These are phyloP conservation scores for Rotaria sp. DNA, from an alignment of 2,888 invertebrate genomes.

Conservation along the genomic window DNA sequence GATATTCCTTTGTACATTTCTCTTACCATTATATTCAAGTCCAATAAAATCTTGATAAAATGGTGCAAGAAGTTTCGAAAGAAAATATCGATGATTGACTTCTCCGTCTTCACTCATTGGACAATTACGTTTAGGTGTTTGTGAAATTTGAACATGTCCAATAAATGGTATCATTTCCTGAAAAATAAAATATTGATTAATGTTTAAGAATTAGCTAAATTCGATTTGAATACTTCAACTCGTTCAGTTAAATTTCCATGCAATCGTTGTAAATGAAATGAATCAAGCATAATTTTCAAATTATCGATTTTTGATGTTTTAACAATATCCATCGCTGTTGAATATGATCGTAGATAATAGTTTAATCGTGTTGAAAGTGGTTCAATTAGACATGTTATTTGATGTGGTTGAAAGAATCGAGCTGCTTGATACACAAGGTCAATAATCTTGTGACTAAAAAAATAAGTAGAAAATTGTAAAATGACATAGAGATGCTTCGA, in stretches of 20 bases:
- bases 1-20: accelerated
- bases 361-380: background rate
- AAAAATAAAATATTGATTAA: background rate
- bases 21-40: background rate
- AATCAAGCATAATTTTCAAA: conserved; percentile 17
- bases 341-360: conserved; percentile 20
- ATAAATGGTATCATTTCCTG: background rate
- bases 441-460: background rate
- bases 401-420: background rate
- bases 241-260: conserved; percentile 27
- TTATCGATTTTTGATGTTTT: background rate
- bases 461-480: background rate
- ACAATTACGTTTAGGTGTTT: conserved; percentile 16
- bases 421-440: background rate
- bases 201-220: background rate
- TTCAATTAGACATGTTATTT: background rate
- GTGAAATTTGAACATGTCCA: conserved; percentile 28
- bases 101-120: conserved; percentile 11
- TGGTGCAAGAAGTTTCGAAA: background rate
- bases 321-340: background rate
- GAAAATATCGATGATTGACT: conserved; percentile 25
- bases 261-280: conserved; percentile 20
- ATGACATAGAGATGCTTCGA: too few species aligned
- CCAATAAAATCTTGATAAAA: conserved; percentile 24
- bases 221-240: background rate